Percentiles rank a stretch among this genome's conserved stretches.
These are phyloP conservation scores for Lipotes vexillifer DNA, from an alignment of 2,113 vertebrate genomes.

Conservation along the genomic window DNA sequence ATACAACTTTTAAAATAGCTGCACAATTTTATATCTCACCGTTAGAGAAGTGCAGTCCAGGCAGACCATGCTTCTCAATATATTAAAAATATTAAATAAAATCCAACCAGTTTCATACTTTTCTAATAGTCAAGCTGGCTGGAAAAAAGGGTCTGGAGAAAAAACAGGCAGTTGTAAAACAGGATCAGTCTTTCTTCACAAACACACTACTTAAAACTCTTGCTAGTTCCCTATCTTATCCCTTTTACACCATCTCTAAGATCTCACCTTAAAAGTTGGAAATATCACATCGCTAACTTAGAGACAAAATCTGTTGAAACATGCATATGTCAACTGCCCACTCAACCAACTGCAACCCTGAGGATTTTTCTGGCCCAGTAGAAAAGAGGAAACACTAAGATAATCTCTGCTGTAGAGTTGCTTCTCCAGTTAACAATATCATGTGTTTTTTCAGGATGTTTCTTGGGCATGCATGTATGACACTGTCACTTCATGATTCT, in stretches of 20 bases:
- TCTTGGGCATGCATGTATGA: constrained; percentile 73
- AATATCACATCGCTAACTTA: constrained; percentile 70
- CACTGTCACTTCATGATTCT: constrained; percentile 73
- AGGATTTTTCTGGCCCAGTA: constrained; percentile 82
- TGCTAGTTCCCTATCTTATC: constrained; percentile 67
- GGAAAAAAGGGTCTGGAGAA: constrained; percentile 66
- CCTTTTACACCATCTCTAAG: constrained; percentile 66
- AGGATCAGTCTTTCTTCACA: constrained; percentile 76
- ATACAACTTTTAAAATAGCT: constrained; percentile 85
- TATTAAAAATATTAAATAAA: constrained; percentile 81
- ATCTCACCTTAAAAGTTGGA: constrained; percentile 74
- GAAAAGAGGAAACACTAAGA: constrained; percentile 77
- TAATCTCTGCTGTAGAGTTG: constrained; percentile 72
- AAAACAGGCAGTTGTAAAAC: constrained; percentile 81
- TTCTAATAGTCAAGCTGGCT: constrained; percentile 64
- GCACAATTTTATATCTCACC: constrained; percentile 78
- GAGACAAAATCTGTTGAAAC: constrained; percentile 77
- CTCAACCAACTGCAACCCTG: constrained; percentile 81
- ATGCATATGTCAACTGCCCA: constrained; percentile 81
- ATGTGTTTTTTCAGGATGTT: constrained; percentile 66
- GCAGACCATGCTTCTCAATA: constrained; percentile 76
- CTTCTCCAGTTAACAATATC: constrained; percentile 74
- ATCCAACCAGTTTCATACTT: constrained; percentile 71
- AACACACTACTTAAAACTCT: constrained; percentile 76
- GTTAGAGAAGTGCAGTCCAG: constrained; percentile 78